These are phyloP conservation scores for Ectemnius lituratus DNA, from an alignment of 2,888 invertebrate genomes.

Conservation along the genomic window DNA sequence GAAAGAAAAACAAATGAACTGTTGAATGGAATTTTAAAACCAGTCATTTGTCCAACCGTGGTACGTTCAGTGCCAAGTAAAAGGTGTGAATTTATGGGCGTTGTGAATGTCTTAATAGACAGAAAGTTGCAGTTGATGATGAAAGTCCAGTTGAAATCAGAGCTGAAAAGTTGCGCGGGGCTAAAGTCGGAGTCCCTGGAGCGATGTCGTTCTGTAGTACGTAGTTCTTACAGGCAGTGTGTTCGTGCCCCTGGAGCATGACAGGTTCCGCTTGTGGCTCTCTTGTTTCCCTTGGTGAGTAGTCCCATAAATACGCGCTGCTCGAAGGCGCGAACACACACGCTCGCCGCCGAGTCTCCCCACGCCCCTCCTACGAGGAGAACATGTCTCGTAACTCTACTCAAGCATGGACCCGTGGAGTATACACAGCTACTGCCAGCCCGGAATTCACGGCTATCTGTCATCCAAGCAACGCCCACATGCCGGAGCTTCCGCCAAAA, in stretches of 20 bases:
- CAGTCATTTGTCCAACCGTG: too few species aligned
- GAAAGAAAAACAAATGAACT: too few species aligned
- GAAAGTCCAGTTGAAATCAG: too few species aligned
- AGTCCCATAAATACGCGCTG: constrained; percentile 62
- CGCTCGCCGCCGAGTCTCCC: not conserved
- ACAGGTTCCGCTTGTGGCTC: constrained; percentile 61
- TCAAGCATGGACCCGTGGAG: constrained; percentile 17
- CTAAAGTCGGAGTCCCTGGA: too few species aligned
- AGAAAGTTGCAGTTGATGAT: too few species aligned
- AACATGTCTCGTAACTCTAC: constrained; percentile 34
- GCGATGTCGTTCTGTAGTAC: too few species aligned
- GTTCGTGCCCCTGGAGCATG: constrained; percentile 46
- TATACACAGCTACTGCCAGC: constrained; percentile 13
- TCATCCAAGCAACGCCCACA: constrained; percentile 32
- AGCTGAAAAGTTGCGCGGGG: too few species aligned
- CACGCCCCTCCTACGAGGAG: constrained; percentile 4
- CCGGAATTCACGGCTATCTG: constrained; percentile 35
- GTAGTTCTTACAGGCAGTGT: too few species aligned
- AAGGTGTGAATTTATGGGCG: too few species aligned
- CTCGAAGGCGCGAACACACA: constrained; percentile 33
- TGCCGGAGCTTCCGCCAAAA: constrained; percentile 12
- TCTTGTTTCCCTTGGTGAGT: constrained; percentile 54
- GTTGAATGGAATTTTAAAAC: too few species aligned
- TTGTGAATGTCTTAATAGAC: too few species aligned
- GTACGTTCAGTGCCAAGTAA: too few species aligned